phyloP scores from a whole-genome alignment of 1,140 invertebrate species.

The roundworm (Caenorhabditis elegans) region DNA sequence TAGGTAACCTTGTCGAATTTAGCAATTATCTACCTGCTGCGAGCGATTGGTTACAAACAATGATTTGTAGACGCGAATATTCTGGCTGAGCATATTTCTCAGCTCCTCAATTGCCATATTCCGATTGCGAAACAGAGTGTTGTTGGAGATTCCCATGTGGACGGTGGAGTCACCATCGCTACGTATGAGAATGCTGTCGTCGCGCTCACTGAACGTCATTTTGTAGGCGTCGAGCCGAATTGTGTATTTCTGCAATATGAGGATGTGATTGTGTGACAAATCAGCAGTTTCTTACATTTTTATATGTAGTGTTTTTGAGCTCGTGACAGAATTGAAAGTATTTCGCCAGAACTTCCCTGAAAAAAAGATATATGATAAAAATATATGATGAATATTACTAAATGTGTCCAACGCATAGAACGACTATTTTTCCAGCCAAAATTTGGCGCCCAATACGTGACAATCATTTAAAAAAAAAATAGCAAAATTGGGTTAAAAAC shows the following conservation, averaged over 20 bases:
- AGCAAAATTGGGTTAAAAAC: too few relatives aligned
- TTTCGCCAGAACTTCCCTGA: neutral
- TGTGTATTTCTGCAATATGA: neutral
- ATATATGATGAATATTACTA: too few relatives aligned
- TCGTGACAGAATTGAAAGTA: neutral
- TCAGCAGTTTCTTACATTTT: neutral
- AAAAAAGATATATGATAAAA: too few relatives aligned
- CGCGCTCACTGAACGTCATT: neutral
- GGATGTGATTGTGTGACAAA: neutral
- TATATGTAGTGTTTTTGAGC: neutral
- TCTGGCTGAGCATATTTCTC: neutral
- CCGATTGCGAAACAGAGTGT: neutral
- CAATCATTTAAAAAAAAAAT: too few relatives aligned
- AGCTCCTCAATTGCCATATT: constrained; percentile 14
- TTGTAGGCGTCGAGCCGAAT: neutral
- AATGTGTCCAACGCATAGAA: too few relatives aligned
- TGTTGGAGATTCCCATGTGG: neutral
- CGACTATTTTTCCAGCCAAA: too few relatives aligned
- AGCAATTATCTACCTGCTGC: neutral
- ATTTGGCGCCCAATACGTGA: too few relatives aligned
- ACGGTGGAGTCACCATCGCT: neutral
- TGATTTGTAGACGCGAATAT: neutral
- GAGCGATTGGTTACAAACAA: neutral
- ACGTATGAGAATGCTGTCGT: neutral
- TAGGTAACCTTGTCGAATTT: too few relatives aligned